Evolutionary conservation across 1,140 invertebrate genomes (phyloP).

Genomic region (Hormaphis cornu): DNA sequence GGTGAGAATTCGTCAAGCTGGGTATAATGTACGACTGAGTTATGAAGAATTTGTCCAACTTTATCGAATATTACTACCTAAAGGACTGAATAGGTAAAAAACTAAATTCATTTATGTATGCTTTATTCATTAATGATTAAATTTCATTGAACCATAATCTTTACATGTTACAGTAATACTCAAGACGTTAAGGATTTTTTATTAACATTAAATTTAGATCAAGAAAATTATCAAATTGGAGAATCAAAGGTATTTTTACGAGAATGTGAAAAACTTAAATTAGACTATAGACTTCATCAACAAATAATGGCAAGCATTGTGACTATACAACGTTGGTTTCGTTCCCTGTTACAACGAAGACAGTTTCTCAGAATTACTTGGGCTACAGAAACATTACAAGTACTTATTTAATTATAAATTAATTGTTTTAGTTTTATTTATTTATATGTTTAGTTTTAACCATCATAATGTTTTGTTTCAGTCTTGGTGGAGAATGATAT

Average conservation of each 20-base stretch:
- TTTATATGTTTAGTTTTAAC: not conserved
- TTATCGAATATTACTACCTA: conserved; percentile 81
- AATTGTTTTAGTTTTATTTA: not conserved
- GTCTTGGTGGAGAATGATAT: conserved; percentile 57
- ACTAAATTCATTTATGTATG: conserved; percentile 14
- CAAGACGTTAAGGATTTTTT: conserved; percentile 72
- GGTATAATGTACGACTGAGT: conserved; percentile 85
- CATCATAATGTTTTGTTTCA: conserved; percentile 35
- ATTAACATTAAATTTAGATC: conserved; percentile 65
- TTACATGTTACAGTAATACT: conserved; percentile 51
- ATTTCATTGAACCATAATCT: not conserved
- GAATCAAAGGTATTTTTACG: conserved; percentile 83
- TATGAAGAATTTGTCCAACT: conserved; percentile 92
- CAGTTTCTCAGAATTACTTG: conserved; percentile 64
- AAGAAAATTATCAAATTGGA: conserved; percentile 86
- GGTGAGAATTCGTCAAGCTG: conserved; percentile 86
- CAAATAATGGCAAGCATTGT: conserved; percentile 88
- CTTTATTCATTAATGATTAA: not conserved
- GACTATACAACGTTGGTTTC: conserved; percentile 84
- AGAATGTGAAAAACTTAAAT: conserved; percentile 85
- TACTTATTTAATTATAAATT: conserved; percentile 34
- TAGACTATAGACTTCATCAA: conserved; percentile 84
- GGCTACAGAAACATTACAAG: conserved; percentile 68
- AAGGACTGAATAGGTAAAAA: conserved; percentile 58
- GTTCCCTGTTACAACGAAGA: conserved; percentile 65